Base-by-base conservation (phyloP, 2,113 vertebrate species). In the Etheostoma cragini region DNA sequence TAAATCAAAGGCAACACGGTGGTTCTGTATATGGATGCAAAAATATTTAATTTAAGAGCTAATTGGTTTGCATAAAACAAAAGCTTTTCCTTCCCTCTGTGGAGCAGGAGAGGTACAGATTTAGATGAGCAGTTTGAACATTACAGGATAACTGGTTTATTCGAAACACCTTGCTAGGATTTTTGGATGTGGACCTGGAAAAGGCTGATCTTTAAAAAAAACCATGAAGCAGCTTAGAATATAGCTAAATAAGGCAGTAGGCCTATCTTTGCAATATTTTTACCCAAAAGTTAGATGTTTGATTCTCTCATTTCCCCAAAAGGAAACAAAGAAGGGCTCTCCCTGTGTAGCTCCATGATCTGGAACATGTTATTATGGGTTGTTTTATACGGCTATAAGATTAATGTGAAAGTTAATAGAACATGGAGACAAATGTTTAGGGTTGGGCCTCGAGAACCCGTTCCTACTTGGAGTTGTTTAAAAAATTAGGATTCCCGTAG, bases 201-300 rank as follows among this genome's bases (percentile, higher is more conserved):
- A 81, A 77, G 1, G 13, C 24, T 68, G 4, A 60, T 0, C 1
- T 3, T 35, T 42, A 26, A 87, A 82, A 19, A 4, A 87, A 58
- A 88, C 83, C 77, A 82, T 83, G 83, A 88, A 86, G 71, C 89
- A 79, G 82, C 57, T 66, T 54, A 76, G 80, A 84, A 79, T 89
- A 86, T 85, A 84, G 89, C 88, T 64, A 79, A 73, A 88, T 24
- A 60, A 21, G 5, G 21, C 54, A 15, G 16, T 10, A 17, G 53
- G 19, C 35, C 68, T 64, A 73, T 82, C 58, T 58, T 81, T 42
- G 3, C 72, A 57, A 8, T 46, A 52, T 83, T 86, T 69, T 77
- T 78, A 70, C 52, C 81, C 70, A 84, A 85, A 75, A 66, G 26
- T 56, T 52, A 63, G 33, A 14, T 33, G 57, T 30, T 68, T 79